These are phyloP conservation scores for Thyatira batis DNA, from an alignment of 2,888 invertebrate genomes.

Conservation along the genomic window DNA sequence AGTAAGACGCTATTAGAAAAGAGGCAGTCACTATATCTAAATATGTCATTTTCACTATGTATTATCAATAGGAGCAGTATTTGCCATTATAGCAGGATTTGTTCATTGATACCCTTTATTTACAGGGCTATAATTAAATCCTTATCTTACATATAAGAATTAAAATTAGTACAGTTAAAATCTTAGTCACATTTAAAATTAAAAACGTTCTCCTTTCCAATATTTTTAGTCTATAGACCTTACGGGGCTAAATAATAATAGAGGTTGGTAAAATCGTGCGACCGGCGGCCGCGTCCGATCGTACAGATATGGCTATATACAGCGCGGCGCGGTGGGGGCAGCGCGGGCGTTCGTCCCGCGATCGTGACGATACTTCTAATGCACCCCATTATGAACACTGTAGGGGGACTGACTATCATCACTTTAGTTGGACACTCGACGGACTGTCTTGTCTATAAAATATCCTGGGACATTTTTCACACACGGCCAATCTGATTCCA, in stretches of 20 bases:
- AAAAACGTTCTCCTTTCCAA: no score
- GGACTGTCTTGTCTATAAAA: neutral
- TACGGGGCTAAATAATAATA: constrained; percentile 5
- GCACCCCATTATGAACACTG: constrained; percentile 34
- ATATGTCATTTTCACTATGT: neutral
- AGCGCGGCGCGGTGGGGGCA: constrained; percentile 27
- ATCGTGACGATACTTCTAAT: constrained; percentile 66
- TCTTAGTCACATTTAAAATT: no score
- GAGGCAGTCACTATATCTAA: no score
- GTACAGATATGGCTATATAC: constrained; percentile 51
- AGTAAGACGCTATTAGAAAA: no score
- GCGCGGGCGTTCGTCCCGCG: constrained; percentile 26
- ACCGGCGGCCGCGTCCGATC: constrained; percentile 26
- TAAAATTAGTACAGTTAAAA: no score
- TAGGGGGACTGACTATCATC: neutral
- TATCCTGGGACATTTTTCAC: no score
- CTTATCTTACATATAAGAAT: no score
- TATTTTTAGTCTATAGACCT: no score
- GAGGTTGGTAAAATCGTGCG: constrained; percentile 18
- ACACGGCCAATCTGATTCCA: no score
- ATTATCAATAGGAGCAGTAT: neutral
- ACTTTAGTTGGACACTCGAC: neutral
- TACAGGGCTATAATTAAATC: no score
- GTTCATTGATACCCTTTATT: no score
- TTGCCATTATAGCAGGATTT: no score